Evolutionary conservation across 2,888 invertebrate genomes (phyloP).

Genomic region (Craniophora ligustri): DNA sequence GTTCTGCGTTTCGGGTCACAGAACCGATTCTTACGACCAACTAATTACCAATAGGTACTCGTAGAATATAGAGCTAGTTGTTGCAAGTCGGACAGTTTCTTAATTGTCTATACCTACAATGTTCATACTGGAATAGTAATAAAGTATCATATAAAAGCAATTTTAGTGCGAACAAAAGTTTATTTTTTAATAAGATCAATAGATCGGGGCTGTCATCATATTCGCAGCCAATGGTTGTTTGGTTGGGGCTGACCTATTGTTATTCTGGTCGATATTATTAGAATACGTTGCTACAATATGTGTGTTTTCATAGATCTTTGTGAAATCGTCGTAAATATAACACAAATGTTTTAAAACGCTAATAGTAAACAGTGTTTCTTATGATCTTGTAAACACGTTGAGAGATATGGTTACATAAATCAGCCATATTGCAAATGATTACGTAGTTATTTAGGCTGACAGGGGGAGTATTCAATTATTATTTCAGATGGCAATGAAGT

Average conservation of each 20-base stretch:
- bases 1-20: too few species aligned
- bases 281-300: slow-evolving; percentile 7
- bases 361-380: slow-evolving; percentile 29
- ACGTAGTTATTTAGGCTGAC: slow-evolving; percentile 5
- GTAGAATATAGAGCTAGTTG: too few species aligned
- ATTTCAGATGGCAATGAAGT: slow-evolving; percentile 24
- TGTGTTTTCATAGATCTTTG: slow-evolving; percentile 20
- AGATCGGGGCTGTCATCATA: too few species aligned
- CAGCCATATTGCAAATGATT: slow-evolving; percentile 22
- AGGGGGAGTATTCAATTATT: slow-evolving; percentile 13
- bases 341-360: slow-evolving; percentile 16
- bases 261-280: background rate
- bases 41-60: too few species aligned
- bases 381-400: slow-evolving; percentile 29
- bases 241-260: background rate
- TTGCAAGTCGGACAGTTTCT: too few species aligned
- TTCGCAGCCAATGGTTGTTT: too few species aligned
- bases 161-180: too few species aligned
- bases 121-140: too few species aligned
- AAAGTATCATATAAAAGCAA: too few species aligned
- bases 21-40: too few species aligned
- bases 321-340: slow-evolving; percentile 35
- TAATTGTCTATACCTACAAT: too few species aligned
- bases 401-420: slow-evolving; percentile 37
- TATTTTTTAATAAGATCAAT: too few species aligned